A percentile compares a stretch with the other conserved stretches of the same genome.
These are phyloP conservation scores for Callionymus lyra DNA, from an alignment of 2,113 vertebrate genomes.

Conservation along the genomic window DNA sequence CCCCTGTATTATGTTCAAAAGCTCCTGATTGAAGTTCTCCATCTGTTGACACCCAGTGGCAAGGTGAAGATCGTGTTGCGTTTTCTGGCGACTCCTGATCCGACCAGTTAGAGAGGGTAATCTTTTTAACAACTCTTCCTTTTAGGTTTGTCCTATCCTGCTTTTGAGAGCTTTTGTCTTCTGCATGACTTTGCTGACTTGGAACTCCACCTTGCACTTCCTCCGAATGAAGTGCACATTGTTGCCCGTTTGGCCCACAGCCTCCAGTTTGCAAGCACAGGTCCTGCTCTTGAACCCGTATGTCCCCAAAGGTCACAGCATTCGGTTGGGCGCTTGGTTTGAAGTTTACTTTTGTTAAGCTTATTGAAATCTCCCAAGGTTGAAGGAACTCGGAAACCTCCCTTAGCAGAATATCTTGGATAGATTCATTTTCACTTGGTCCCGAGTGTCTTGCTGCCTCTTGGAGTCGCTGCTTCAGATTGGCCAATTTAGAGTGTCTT, in stretches of 20 bases:
- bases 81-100: conserved; percentile 43
- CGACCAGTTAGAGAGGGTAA: conserved; percentile 45
- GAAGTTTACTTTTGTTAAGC: conserved; percentile 63
- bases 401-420: conserved; percentile 39
- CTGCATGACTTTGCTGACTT: conserved; percentile 14
- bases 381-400: conserved; percentile 58
- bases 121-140: conserved; percentile 48
- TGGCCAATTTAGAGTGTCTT: conserved; percentile 43
- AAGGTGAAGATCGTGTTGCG: conserved; percentile 25
- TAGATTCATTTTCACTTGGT: conserved; percentile 18
- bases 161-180: conserved; percentile 17
- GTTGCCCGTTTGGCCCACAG: conserved; percentile 44
- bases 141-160: conserved; percentile 28
- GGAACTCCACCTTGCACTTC: conserved; percentile 28
- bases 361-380: conserved; percentile 59
- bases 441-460: conserved; percentile 12
- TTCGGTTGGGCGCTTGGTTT: conserved; percentile 60
- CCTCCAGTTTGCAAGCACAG: conserved; percentile 44
- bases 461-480: conserved; percentile 46
- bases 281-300: conserved; percentile 51
- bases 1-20: conserved; percentile 34
- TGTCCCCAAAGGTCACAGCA: conserved; percentile 59
- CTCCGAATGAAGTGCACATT: conserved; percentile 53
- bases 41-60: conserved; percentile 34
- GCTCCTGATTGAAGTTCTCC: conserved; percentile 39